Percentiles rank a stretch among this genome's conserved stretches.
Conservation (phyloP, 2,888 invertebrate species). For the Pseudoips prasinana region DNA sequence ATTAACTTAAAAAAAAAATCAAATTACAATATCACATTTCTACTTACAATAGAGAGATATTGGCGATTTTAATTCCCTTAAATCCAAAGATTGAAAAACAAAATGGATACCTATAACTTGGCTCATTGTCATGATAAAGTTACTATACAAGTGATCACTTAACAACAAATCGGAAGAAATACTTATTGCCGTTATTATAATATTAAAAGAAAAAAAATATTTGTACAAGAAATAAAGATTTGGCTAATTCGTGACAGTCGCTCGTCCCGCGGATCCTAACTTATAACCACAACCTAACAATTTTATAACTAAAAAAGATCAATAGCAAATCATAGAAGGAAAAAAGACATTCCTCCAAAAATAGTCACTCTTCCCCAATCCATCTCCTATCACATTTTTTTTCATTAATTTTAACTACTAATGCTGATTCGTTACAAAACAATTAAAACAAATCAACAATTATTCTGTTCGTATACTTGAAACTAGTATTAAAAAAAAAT, state of each 20-base stretch:
- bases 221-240: constrained; percentile 73
- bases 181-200: constrained; percentile 67
- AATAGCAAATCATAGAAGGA: constrained; percentile 61
- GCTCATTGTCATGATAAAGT: constrained; percentile 60
- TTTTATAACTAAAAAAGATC: constrained; percentile 50
- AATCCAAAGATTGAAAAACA: constrained; percentile 51
- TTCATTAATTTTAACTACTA: constrained; percentile 48
- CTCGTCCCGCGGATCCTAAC: constrained; percentile 35
- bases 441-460: constrained; percentile 61
- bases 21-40: constrained; percentile 82
- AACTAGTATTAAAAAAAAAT: constrained; percentile 66
- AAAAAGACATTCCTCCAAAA: constrained; percentile 61
- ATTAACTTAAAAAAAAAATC: constrained; percentile 71
- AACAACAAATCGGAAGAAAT: constrained; percentile 75
- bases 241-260: constrained; percentile 71
- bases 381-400: constrained; percentile 70
- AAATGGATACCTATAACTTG: constrained; percentile 52
- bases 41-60: constrained; percentile 82
- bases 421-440: constrained; percentile 48
- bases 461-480: constrained; percentile 68
- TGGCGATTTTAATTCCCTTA: constrained; percentile 62
- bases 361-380: constrained; percentile 54
- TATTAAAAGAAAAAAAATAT: constrained; percentile 50
- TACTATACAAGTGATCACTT: constrained; percentile 57
- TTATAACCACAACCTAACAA: constrained; percentile 75